phyloP scores from a whole-genome alignment of 1,140 invertebrate genomes.

The Drosophila murphyi region DNA sequence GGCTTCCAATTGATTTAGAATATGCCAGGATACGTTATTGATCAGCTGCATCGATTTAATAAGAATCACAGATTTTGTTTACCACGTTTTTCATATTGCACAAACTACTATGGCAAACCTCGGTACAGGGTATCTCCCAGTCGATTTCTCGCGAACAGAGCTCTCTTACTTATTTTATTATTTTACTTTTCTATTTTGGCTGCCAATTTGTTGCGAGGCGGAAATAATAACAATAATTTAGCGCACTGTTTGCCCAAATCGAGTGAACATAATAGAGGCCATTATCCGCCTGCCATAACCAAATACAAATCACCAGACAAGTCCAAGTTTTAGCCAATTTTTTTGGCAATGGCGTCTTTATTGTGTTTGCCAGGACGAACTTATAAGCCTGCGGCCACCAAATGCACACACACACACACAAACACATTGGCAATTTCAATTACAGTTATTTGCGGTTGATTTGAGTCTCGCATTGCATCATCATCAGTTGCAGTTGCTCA shows the following conservation, averaged over 20 bases:
- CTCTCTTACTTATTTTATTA: background rate
- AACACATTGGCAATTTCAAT: slow-evolving; percentile 7
- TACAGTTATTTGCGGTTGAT: slow-evolving; percentile 42
- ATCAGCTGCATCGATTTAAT: too few species aligned
- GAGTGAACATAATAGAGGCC: slow-evolving; percentile 73
- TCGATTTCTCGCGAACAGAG: too few species aligned
- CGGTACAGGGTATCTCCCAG: too few species aligned
- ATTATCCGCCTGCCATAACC: slow-evolving; percentile 47
- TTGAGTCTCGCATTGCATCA: slow-evolving; percentile 47
- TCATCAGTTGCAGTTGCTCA: slow-evolving; percentile 46
- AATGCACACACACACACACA: slow-evolving; percentile 11
- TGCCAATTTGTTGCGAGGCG: slow-evolving; percentile 65
- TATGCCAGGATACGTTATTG: too few species aligned
- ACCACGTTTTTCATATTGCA: too few species aligned
- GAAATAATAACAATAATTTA: slow-evolving; percentile 82
- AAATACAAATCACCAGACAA: slow-evolving; percentile 33
- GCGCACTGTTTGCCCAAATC: slow-evolving; percentile 78
- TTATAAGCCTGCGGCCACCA: slow-evolving; percentile 1
- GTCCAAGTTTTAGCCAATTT: slow-evolving; percentile 2
- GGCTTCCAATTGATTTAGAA: too few species aligned
- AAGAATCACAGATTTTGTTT: too few species aligned
- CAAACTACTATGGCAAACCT: too few species aligned
- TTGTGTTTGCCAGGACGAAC: slow-evolving; percentile 49
- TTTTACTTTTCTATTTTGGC: slow-evolving; percentile 34
- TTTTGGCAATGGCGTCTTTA: slow-evolving; percentile 43